Evolutionary conservation across 2,113 vertebrate species (phyloP).

Genomic region (Vombatus ursinus): DNA sequence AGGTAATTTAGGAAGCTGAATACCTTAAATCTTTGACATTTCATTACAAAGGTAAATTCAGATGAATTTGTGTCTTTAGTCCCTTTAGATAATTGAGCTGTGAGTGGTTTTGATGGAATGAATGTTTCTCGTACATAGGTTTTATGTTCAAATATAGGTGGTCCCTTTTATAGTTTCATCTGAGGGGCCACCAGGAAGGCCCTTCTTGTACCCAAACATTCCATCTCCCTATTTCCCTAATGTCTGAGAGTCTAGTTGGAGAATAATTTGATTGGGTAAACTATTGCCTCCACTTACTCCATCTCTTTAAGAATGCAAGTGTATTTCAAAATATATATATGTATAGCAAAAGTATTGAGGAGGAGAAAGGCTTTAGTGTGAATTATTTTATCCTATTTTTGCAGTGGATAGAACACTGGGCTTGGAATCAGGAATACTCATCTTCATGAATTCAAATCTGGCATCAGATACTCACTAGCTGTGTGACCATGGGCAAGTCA

Average conservation of each 20-base stretch:
- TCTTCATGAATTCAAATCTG: background rate
- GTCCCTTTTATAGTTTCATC: background rate
- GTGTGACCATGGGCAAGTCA: background rate
- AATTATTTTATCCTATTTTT: background rate
- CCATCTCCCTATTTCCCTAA: background rate
- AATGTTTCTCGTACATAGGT: background rate
- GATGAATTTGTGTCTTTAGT: background rate
- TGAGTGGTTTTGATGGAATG: background rate
- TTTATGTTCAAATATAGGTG: background rate
- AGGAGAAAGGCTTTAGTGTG: background rate
- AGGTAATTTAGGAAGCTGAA: conserved; percentile 20
- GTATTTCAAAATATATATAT: too few relatives aligned
- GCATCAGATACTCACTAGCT: background rate
- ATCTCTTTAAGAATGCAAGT: background rate
- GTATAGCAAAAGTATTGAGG: too few relatives aligned
- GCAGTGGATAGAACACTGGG: too few relatives aligned
- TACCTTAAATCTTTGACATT: conserved; percentile 6
- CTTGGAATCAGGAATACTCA: background rate
- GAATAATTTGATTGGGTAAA: background rate
- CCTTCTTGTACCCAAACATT: background rate
- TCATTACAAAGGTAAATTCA: conserved; percentile 23
- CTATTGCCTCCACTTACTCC: background rate
- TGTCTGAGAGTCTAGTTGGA: background rate
- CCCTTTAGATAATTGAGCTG: background rate
- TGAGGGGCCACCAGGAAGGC: background rate